Base-by-base conservation (phyloP, 2,888 invertebrate genomes). In the Ypsolopha scabrella region DNA sequence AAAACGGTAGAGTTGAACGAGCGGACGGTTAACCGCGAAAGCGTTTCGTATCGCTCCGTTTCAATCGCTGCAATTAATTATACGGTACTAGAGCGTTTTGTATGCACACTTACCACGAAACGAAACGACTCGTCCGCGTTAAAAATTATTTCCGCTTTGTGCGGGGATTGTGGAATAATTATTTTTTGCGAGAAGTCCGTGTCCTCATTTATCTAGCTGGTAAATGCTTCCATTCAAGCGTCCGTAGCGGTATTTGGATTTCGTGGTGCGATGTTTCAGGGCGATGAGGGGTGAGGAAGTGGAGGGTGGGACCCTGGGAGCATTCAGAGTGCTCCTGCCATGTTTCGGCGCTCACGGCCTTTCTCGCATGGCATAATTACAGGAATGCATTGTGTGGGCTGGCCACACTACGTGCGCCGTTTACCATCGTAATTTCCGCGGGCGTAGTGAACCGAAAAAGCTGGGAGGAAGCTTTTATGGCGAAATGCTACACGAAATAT, bases 321-420 rank as follows among this genome's bases (percentile, higher is more conserved):
- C 54, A 57, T 55, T 58, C 57, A 50, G 53, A 56, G 53, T 11
- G 13, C 34, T n/a, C 48, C 8, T 24, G 49, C 39, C 56, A 58
- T 66, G 63, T 71, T 73, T 68, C 63, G 64, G 60, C 56, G 64
- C 62, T 65, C 62, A 64, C 68, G 67, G 69, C 68, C 67, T 75
- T 73, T 73, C 68, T 69, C 68, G 69, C 70, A 75, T 80, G 67
- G 70, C 70, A 75, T 80, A 81, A 83, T 82, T 77, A 79, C 77
- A 69, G 75, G 66, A 75, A 72, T 73, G 77, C 76, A 83, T 81
- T 80, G 80, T 80, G 67, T 63, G 63, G 63, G 59, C 59, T 64
- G 58, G 61, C 67, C 67, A 59, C 68, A 68, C 64, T 67, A 75
- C 71, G 74, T 74, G 73, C 65, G 57, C 68, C 68, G 72, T 70